phyloP scores from a whole-genome alignment of 2,888 invertebrate species.

The Cabera pusaria region DNA sequence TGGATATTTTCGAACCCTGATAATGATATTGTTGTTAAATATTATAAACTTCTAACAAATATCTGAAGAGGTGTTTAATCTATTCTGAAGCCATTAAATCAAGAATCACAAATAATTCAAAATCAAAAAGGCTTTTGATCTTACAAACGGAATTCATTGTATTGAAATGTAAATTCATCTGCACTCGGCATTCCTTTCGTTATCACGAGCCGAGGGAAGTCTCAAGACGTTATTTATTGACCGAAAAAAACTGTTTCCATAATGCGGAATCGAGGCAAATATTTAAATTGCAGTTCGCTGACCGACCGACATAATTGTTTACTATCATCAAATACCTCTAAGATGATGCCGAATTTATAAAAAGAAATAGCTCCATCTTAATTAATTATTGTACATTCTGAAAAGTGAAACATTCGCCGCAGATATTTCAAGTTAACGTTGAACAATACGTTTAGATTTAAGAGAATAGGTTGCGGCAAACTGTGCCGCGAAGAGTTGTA shows the following conservation, averaged over 20 bases:
- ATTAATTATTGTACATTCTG: too few species aligned
- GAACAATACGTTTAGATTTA: slow-evolving; percentile 9
- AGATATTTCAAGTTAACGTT: too few species aligned
- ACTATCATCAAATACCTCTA: slow-evolving; percentile 16
- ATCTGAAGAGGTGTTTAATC: slow-evolving; percentile 6
- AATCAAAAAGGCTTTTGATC: slow-evolving; percentile 23
- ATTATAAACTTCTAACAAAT: too few species aligned
- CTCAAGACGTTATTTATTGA: slow-evolving; percentile 29
- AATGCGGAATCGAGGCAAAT: slow-evolving; percentile 20
- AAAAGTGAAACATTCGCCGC: too few species aligned
- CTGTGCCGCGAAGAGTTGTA: slow-evolving; percentile 41
- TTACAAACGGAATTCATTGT: slow-evolving; percentile 25
- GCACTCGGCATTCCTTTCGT: slow-evolving; percentile 24
- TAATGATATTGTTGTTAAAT: too few species aligned
- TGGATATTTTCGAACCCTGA: too few species aligned
- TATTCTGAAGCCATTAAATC: slow-evolving; percentile 14
- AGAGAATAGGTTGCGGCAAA: slow-evolving; percentile 24
- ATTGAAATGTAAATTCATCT: slow-evolving; percentile 33
- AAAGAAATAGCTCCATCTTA: background rate
- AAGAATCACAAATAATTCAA: slow-evolving; percentile 19
- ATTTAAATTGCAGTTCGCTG: slow-evolving; percentile 27
- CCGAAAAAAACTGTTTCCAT: slow-evolving; percentile 27
- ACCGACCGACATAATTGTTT: slow-evolving; percentile 21
- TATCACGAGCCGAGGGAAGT: slow-evolving; percentile 24
- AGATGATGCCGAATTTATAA: background rate